Conservation (phyloP, 2,797 vertebrate genomes). For the Sitta carolinensis region DNA sequence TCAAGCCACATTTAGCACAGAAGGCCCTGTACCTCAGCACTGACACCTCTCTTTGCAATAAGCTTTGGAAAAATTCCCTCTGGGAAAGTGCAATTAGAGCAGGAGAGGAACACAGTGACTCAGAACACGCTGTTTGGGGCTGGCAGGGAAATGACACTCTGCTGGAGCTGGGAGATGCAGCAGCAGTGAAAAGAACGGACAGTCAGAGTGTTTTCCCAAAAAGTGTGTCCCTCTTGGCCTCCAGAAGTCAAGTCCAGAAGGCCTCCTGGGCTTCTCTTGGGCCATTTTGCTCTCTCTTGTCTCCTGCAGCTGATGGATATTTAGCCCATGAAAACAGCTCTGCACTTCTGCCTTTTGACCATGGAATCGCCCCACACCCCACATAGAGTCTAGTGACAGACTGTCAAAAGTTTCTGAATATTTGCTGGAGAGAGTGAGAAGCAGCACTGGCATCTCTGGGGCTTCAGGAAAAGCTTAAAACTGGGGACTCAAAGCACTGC, state of each 20-base stretch:
- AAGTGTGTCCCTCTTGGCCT: neutral
- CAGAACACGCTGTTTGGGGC: neutral
- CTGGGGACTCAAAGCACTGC: neutral
- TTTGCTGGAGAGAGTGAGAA: neutral
- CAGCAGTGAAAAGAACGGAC: neutral
- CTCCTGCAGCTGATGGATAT: neutral
- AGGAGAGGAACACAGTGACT: neutral
- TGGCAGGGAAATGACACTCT: neutral
- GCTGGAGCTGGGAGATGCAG: neutral
- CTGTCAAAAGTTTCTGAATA: neutral
- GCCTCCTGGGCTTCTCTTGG: neutral
- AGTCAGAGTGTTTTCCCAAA: neutral
- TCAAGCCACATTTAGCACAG: neutral
- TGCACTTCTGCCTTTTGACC: fast-evolving
- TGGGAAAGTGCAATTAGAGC: neutral
- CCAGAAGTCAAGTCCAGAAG: neutral
- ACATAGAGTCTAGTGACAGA: neutral
- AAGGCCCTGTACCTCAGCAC: neutral
- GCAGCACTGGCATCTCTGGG: neutral
- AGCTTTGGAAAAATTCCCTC: neutral
- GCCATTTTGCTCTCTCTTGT: neutral
- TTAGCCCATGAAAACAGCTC: neutral
- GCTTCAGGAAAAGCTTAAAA: neutral
- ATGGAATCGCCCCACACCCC: neutral
- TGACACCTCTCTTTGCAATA: neutral